Evolutionary conservation across 2,113 vertebrate genomes (phyloP).

Genomic region (Sphyrna mokarran): DNA sequence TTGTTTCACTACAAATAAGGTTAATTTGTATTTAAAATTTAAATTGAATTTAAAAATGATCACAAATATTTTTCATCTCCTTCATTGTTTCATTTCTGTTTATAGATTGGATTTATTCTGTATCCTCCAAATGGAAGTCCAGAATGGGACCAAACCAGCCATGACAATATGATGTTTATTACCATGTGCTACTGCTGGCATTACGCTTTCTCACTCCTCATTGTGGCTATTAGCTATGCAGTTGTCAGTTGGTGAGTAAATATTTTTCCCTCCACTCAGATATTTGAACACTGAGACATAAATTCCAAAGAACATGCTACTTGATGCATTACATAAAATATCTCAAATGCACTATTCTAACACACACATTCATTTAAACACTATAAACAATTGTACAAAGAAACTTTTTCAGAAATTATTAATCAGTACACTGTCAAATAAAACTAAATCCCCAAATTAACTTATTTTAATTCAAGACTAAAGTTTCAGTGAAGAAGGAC

Average conservation of each 20-base stretch:
- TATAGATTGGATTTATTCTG: slow-evolving; percentile 84
- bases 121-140: slow-evolving; percentile 69
- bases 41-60: background rate
- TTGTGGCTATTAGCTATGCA: slow-evolving; percentile 63
- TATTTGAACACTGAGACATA: background rate
- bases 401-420: background rate
- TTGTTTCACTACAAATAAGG: background rate
- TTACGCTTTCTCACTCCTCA: slow-evolving; percentile 66
- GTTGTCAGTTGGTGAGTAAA: slow-evolving; percentile 76
- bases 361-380: background rate
- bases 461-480: background rate
- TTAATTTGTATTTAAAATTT: too few relatives aligned
- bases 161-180: slow-evolving; percentile 76
- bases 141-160: slow-evolving; percentile 75
- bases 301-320: background rate
- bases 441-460: background rate
- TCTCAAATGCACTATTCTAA: background rate
- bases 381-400: background rate
- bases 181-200: slow-evolving; percentile 91
- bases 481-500: background rate
- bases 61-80: background rate
- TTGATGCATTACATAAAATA: background rate
- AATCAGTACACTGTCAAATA: background rate
- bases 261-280: background rate
- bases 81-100: slow-evolving; percentile 42